These are phyloP conservation scores for Periophthalmus modestus DNA, from an alignment of 2,113 vertebrate species.

Conservation along the genomic window DNA sequence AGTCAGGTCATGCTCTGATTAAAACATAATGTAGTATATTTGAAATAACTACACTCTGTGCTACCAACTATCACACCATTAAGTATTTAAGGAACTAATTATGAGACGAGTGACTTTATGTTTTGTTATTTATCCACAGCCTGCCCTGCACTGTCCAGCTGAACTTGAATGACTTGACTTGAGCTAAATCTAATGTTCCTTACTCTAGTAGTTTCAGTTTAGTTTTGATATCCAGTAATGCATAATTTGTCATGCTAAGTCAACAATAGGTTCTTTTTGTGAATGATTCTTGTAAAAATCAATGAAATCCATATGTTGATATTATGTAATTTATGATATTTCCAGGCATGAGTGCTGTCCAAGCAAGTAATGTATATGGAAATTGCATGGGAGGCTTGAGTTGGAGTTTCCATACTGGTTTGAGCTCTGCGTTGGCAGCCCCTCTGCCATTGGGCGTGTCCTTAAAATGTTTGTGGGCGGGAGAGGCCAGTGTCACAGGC, in stretches of 20 bases:
- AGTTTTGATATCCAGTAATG: neutral
- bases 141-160: neutral
- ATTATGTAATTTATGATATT: neutral
- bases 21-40: neutral
- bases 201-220: neutral
- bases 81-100: neutral
- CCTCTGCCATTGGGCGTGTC: constrained; percentile 57
- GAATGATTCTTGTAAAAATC: neutral
- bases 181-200: neutral
- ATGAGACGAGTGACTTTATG: too few species aligned
- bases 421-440: constrained; percentile 36
- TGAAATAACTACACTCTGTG: neutral
- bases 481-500: constrained; percentile 46
- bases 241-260: neutral
- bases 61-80: neutral
- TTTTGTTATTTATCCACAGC: neutral
- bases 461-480: constrained; percentile 32
- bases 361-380: constrained; percentile 10
- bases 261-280: neutral
- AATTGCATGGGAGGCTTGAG: constrained; percentile 13
- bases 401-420: constrained; percentile 53
- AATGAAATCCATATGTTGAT: neutral
- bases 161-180: too few species aligned
- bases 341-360: neutral
- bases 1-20: neutral